These are phyloP conservation scores for Jacana jacana DNA, from an alignment of 2,113 vertebrate genomes.

Conservation along the genomic window DNA sequence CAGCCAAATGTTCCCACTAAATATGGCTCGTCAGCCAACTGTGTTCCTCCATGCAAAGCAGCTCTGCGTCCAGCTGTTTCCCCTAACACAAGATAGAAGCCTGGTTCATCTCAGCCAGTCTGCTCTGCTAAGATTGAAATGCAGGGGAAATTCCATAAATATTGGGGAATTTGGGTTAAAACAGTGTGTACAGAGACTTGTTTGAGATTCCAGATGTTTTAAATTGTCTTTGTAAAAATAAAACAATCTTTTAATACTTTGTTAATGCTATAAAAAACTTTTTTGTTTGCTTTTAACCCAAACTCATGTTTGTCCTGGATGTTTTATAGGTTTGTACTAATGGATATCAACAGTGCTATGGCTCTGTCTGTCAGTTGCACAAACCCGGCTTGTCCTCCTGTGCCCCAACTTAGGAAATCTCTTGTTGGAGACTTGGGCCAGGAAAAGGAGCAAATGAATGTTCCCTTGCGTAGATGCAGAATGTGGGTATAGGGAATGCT, in stretches of 20 bases:
- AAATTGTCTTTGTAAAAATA: not conserved
- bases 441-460: constrained; percentile 25
- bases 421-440: not conserved
- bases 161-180: not conserved
- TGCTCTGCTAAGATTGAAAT: not conserved
- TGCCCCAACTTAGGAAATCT: constrained; percentile 7
- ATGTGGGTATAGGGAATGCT: not conserved
- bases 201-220: constrained; percentile 42
- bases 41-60: not conserved
- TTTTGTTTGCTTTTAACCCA: constrained; percentile 2
- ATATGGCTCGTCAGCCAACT: not conserved
- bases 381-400: constrained; percentile 30
- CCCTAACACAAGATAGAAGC: not conserved
- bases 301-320: not conserved
- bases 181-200: not conserved
- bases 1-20: not conserved
- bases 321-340: not conserved
- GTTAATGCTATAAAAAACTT: not conserved
- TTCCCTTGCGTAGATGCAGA: not conserved
- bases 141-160: constrained; percentile 29
- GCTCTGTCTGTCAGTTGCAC: not conserved
- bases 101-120: constrained; percentile 1
- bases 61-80: not conserved
- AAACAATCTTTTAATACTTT: not conserved
- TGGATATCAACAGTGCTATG: not conserved